Conservation (phyloP, 2,113 vertebrate species). For the Eulemur rufifrons region DNA sequence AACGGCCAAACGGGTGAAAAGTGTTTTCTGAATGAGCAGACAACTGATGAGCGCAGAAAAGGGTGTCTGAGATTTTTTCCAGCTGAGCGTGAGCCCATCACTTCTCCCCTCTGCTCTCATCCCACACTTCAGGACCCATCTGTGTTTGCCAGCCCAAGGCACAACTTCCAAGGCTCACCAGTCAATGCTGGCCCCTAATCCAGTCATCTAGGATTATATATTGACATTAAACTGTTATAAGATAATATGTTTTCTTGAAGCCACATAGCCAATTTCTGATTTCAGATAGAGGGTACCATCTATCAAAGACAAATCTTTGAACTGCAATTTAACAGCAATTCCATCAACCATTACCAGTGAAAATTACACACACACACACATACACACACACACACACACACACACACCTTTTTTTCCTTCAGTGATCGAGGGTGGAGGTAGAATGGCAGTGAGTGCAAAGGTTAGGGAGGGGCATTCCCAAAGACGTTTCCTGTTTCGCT, state of each 20-base stretch:
- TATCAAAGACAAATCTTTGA: conserved; percentile 10
- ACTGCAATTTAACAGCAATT: not conserved
- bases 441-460: not conserved
- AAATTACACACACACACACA: not conserved
- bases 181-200: not conserved
- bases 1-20: conserved; percentile 75
- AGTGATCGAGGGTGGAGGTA: not conserved
- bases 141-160: not conserved
- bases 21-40: conserved; percentile 60
- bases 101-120: not conserved
- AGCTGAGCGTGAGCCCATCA: not conserved
- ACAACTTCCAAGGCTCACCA: not conserved
- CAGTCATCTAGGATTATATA: not conserved
- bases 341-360: not conserved
- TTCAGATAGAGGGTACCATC: not conserved
- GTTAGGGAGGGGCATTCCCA: not conserved
- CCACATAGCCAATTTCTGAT: not conserved
- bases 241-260: conserved; percentile 21
- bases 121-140: not conserved
- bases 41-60: conserved; percentile 65
- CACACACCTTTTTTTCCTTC: not conserved
- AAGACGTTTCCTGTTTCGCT: not conserved
- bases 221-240: not conserved
- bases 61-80: not conserved
- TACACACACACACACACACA: not conserved